Evolutionary conservation across 2,113 vertebrate genomes (phyloP), one percentile per base, ranked within the genome.

Genomic region (Papio anubis): DNA sequence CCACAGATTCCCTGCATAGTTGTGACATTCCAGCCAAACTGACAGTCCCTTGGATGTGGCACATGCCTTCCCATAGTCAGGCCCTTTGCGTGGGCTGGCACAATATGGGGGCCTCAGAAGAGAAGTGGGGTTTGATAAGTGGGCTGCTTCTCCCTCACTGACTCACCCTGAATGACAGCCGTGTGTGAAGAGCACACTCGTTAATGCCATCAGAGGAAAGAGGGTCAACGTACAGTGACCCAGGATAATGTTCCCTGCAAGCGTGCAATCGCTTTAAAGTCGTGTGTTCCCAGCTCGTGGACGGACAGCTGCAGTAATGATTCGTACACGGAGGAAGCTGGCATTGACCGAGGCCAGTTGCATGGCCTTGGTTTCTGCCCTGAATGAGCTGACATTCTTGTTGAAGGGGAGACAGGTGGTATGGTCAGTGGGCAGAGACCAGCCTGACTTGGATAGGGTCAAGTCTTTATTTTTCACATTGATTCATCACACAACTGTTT

Each of bases 1-100:
- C 83, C 64, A 35, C 76, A 50, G 90, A 57, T 45, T 50, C 70
- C 76, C 38, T 1, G 55, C 57, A 12, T 8, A 2, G 55, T 50
- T 66, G 73, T 80, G 90, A 92, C 61, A 59, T 75, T 61, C 27
- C 66, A 52, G 93, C 93, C 84, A 96, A 87, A 83, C 79, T 86
- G 61, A n/a, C 80, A 72, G 87, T 35, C 1, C 17, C 86, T 91
- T 20, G 91, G 45, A n/a, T 5, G 52, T 43, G 52, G 48, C 80
- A 8, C 3, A 4, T 35, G 78, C 78, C 78, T 94, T 83, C 64
- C 64, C 18, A 2, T 10, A 30, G 5, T 27, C 27, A 21, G 25
- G 87, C 10, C 5, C 38, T 43, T 25, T 25, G 50, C 73, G 45
- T 30, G 87, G 86, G 38, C 40, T 64, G 90, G 70, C n/a, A 2